Evolutionary conservation across 2,888 invertebrate genomes (phyloP).

Genomic region (Limnephilus marmoratus): DNA sequence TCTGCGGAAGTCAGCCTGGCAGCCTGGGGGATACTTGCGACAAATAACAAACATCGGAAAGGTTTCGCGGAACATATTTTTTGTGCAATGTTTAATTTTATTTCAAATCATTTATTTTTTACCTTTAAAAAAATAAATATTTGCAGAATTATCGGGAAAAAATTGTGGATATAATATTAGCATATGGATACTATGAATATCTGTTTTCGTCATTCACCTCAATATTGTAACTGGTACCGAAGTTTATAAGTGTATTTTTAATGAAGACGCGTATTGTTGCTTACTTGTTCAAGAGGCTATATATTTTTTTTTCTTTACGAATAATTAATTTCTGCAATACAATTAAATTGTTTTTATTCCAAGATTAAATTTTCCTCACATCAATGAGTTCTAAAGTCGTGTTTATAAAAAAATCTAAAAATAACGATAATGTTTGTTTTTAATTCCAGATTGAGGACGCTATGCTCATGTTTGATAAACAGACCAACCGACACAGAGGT

Average conservation of each 20-base stretch:
- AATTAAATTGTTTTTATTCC: background rate
- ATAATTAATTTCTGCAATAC: background rate
- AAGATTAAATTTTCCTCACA: background rate
- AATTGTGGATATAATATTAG: background rate
- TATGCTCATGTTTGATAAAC: constrained; percentile 99
- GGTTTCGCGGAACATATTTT: background rate
- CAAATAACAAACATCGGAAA: background rate
- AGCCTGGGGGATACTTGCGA: background rate
- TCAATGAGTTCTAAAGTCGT: too few species aligned
- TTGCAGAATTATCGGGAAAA: background rate
- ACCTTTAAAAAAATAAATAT: background rate
- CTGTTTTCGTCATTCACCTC: background rate
- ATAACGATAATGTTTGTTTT: constrained; percentile 69
- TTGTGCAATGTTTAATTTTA: background rate
- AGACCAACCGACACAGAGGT: constrained; percentile 99
- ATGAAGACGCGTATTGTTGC: background rate
- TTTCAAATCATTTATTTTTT: background rate
- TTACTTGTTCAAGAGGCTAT: background rate
- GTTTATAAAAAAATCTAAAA: background rate
- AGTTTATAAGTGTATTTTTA: background rate
- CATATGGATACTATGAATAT: background rate
- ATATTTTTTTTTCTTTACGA: background rate
- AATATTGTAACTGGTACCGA: background rate
- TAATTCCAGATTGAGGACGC: constrained; percentile 98
- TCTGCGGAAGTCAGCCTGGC: background rate